Evolutionary conservation across 2,113 vertebrate species (phyloP).

Genomic region (Microtus richardsoni): DNA sequence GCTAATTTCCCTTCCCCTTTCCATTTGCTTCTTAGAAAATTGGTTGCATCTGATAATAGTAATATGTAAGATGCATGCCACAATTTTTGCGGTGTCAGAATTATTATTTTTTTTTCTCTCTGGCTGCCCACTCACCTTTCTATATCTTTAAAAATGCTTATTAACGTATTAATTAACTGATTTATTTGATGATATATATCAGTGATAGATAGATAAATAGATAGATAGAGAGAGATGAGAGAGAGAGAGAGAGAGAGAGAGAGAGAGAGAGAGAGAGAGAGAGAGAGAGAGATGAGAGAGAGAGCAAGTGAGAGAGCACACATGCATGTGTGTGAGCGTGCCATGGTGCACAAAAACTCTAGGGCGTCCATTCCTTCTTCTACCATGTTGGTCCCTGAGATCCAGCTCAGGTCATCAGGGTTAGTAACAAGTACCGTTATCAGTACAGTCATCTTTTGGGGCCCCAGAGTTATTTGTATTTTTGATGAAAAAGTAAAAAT

Average conservation of each 20-base stretch:
- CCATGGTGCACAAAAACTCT: not conserved
- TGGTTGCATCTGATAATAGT: not conserved
- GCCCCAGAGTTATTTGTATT: not conserved
- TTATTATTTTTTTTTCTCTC: not conserved
- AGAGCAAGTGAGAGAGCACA: not conserved
- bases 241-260: no score
- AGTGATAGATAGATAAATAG: not conserved
- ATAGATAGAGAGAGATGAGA: not conserved
- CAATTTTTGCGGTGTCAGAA: not conserved
- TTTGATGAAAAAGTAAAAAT: conserved; percentile 42
- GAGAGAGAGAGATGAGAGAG: no score
- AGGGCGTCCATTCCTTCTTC: not conserved
- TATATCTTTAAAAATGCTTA: not conserved
- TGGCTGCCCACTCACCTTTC: not conserved
- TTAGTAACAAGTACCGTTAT: not conserved
- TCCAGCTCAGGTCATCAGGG: not conserved
- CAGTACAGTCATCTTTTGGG: not conserved
- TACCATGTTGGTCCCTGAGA: not conserved
- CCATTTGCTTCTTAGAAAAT: conserved; percentile 48
- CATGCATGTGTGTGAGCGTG: not conserved
- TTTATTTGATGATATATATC: not conserved
- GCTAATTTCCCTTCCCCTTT: not conserved
- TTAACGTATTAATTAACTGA: not conserved
- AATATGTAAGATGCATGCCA: not conserved
- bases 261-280: no score